Percentiles rank a stretch among this genome's conserved stretches.
Conservation (phyloP, 2,113 vertebrate genomes). For the Chaenogobius annularis region DNA sequence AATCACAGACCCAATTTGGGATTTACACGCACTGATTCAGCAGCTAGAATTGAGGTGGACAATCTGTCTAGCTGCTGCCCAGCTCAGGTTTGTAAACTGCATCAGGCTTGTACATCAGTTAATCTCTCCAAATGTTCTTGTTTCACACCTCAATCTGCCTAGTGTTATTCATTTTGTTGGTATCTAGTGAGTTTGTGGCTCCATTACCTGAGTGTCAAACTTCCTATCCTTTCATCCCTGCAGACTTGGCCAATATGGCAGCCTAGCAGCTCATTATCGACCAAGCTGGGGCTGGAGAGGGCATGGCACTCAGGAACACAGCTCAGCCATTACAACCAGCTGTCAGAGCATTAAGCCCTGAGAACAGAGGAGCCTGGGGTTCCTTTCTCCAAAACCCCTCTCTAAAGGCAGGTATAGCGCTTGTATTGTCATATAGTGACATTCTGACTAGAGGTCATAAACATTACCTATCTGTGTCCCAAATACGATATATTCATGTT, state of each 20-base stretch:
- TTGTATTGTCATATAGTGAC: too few relatives aligned
- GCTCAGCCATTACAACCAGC: constrained; percentile 38
- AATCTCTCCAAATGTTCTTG: constrained; percentile 23
- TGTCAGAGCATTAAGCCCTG: constrained; percentile 40
- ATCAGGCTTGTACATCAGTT: constrained; percentile 1
- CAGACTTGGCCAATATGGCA: constrained; percentile 59
- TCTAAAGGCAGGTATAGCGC: too few relatives aligned
- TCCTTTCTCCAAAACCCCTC: constrained; percentile 3
- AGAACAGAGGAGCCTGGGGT: constrained; percentile 18
- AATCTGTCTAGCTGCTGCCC: constrained; percentile 11
- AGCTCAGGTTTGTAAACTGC: constrained; percentile 5
- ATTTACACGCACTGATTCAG: constrained; percentile 25
- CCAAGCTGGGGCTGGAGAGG: constrained; percentile 55
- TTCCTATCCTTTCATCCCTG: constrained; percentile 40
- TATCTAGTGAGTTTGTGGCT: constrained; percentile 36
- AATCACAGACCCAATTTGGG: constrained; percentile 3
- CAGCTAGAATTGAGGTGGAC: constrained; percentile 1
- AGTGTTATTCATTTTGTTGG: constrained; percentile 34
- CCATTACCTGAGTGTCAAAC: constrained; percentile 39
- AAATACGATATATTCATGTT: too few relatives aligned
- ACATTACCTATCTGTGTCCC: too few relatives aligned
- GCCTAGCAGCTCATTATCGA: constrained; percentile 70
- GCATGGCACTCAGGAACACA: constrained; percentile 38
- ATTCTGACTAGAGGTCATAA: too few relatives aligned
- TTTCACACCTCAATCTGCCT: constrained; percentile 17